These are phyloP conservation scores for Xiphydria camelus DNA, from an alignment of 2,888 invertebrate species.

Conservation along the genomic window DNA sequence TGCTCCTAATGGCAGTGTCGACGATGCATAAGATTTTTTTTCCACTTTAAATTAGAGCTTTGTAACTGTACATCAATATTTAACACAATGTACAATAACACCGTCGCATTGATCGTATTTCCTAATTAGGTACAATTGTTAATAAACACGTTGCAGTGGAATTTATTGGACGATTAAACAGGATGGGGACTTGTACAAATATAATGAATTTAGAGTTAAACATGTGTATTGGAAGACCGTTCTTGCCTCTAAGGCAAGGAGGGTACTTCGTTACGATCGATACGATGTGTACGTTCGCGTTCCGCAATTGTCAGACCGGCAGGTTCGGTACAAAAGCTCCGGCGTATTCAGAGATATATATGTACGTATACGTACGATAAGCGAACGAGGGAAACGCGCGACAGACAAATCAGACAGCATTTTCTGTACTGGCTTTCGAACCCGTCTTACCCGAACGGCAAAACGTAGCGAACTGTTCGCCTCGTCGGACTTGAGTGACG, in stretches of 20 bases:
- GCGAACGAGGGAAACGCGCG: conserved; percentile 14
- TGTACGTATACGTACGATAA: too few relatives aligned
- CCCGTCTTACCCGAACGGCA: conserved; percentile 17
- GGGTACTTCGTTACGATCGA: conserved; percentile 25
- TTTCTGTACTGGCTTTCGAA: conserved; percentile 23
- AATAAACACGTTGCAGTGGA: conserved; percentile 46
- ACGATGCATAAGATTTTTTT: conserved; percentile 44
- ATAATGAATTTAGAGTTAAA: conserved; percentile 40
- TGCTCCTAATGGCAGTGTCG: conserved; percentile 52
- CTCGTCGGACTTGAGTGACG: too few relatives aligned
- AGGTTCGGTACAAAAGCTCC: conserved; percentile 31
- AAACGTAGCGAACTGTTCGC: too few relatives aligned
- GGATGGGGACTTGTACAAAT: conserved; percentile 47
- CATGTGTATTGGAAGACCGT: conserved; percentile 26
- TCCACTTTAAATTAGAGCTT: conserved; percentile 46
- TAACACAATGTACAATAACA: conserved; percentile 55
- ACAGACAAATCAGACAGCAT: conserved; percentile 33
- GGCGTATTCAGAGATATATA: conserved; percentile 7
- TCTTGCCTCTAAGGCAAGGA: conserved; percentile 21
- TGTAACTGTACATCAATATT: conserved; percentile 56
- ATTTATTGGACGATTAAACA: conserved; percentile 51
- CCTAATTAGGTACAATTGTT: conserved; percentile 50
- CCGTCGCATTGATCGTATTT: conserved; percentile 40
- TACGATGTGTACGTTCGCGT: conserved; percentile 29
- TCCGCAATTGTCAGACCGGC: conserved; percentile 47